Evolutionary conservation across 2,113 vertebrate genomes (phyloP).

Genomic region (Semnornis frantzii): DNA sequence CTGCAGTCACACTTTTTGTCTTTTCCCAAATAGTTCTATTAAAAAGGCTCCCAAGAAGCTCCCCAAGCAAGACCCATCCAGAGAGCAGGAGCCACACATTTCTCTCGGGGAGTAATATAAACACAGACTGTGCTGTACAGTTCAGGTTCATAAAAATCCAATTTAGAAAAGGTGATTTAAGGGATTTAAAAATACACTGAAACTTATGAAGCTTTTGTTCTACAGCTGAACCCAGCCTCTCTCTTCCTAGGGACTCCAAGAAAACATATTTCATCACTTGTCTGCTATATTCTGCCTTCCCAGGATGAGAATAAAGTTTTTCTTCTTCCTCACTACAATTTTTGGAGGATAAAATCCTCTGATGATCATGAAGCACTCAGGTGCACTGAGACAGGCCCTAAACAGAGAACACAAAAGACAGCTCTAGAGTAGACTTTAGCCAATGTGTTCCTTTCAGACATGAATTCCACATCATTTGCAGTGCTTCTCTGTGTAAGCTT

Average conservation of each 20-base stretch:
- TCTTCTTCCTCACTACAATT: not conserved
- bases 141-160: not conserved
- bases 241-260: not conserved
- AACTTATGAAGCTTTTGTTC: not conserved
- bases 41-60: not conserved
- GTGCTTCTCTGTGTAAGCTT: not conserved
- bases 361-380: not conserved
- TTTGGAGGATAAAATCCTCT: not conserved
- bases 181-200: not conserved
- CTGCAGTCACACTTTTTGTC: not conserved
- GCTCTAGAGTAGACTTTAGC: not conserved
- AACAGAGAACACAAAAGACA: not conserved
- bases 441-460: slow-evolving; percentile 6
- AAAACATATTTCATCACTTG: not conserved
- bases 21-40: not conserved
- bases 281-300: not conserved
- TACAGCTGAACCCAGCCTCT: not conserved
- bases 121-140: not conserved
- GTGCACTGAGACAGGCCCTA: not conserved
- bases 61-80: not conserved
- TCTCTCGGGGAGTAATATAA: not conserved
- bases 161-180: not conserved
- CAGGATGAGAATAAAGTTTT: not conserved
- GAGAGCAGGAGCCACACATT: fast-evolving
- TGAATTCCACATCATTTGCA: not conserved